A percentile compares a stretch with the other conserved stretches of the same genome.
Conservation (phyloP, 2,888 invertebrate species). For the Drosophila nr. fundita region DNA sequence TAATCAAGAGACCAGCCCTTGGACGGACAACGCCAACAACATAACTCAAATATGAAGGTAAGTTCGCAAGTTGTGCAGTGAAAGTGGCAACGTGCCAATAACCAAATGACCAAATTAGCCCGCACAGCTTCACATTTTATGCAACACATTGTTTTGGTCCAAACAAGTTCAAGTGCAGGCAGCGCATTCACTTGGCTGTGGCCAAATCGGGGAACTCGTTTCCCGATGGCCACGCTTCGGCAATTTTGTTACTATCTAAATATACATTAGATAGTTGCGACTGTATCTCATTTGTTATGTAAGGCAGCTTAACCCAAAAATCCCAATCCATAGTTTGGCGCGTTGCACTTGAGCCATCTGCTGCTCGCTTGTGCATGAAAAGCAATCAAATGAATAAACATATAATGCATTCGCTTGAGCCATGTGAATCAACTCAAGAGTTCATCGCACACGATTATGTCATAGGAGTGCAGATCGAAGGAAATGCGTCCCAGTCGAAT, state of each 20-base stretch:
- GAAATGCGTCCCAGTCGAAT: slow-evolving; percentile 54
- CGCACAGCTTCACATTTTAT: slow-evolving; percentile 44
- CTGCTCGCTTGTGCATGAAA: slow-evolving; percentile 39
- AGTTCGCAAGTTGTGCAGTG: slow-evolving; percentile 51
- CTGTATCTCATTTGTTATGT: slow-evolving; percentile 44
- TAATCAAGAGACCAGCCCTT: slow-evolving; percentile 45
- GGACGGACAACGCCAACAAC: slow-evolving; percentile 10
- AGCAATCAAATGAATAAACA: slow-evolving; percentile 7
- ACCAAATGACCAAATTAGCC: slow-evolving; percentile 58
- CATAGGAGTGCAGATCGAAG: slow-evolving; percentile 43
- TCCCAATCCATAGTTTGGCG: slow-evolving; percentile 53
- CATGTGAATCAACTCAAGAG: slow-evolving; percentile 19
- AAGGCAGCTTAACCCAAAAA: slow-evolving; percentile 62
- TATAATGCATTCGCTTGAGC: slow-evolving; percentile 3
- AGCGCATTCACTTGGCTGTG: slow-evolving; percentile 44
- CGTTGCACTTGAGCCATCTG: slow-evolving; percentile 52
- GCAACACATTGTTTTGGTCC: slow-evolving; percentile 52
- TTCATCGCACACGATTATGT: slow-evolving; percentile 60
- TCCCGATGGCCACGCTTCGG: slow-evolving; percentile 53
- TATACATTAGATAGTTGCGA: slow-evolving; percentile 23
- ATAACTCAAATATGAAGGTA: slow-evolving; percentile 64
- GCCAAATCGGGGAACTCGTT: slow-evolving; percentile 57
- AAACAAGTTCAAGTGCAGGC: slow-evolving; percentile 79
- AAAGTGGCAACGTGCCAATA: slow-evolving; percentile 60
- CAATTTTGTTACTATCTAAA: slow-evolving; percentile 55